These are phyloP conservation scores for Syngnathoides biaculeatus DNA, from an alignment of 2,113 vertebrate genomes.

Conservation along the genomic window DNA sequence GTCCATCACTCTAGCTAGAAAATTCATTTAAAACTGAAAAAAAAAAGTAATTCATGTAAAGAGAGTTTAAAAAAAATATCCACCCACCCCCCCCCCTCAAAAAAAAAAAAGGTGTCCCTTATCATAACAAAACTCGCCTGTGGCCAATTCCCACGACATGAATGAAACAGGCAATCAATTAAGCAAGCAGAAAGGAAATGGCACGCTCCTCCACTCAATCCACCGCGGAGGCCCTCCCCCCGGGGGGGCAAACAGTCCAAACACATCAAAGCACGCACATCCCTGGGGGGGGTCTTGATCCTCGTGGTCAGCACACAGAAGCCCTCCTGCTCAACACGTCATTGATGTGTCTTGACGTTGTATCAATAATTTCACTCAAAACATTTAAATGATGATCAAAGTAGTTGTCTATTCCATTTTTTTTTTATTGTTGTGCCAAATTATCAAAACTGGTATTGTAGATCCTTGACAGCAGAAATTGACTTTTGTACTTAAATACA, in stretches of 20 bases:
- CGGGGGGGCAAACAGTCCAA: slow-evolving; percentile 45
- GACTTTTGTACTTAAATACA: too few relatives aligned
- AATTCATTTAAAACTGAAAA: neutral
- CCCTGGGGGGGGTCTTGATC: slow-evolving; percentile 22
- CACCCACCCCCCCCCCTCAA: too few relatives aligned
- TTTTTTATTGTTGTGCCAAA: too few relatives aligned
- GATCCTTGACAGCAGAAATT: too few relatives aligned
- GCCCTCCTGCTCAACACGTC: slow-evolving; percentile 12
- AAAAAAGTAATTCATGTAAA: slow-evolving; percentile 1
- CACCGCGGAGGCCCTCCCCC: slow-evolving; percentile 37
- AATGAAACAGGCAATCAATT: slow-evolving; percentile 61
- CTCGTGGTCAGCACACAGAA: slow-evolving; percentile 15
- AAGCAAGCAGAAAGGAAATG: slow-evolving; percentile 43
- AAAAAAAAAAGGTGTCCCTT: neutral
- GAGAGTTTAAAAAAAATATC: too few relatives aligned
- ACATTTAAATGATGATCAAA: too few relatives aligned
- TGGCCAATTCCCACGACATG: slow-evolving; percentile 46
- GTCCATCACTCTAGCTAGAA: neutral
- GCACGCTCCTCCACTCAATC: slow-evolving; percentile 32
- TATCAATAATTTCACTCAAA: too few relatives aligned
- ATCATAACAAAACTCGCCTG: slow-evolving; percentile 37
- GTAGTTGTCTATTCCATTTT: too few relatives aligned
- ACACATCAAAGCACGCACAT: slow-evolving; percentile 40
- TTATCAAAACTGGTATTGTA: too few relatives aligned
- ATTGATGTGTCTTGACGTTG: too few relatives aligned